phyloP scores from a whole-genome alignment of 2,888 invertebrate genomes.

The Neoscelio sp. region DNA sequence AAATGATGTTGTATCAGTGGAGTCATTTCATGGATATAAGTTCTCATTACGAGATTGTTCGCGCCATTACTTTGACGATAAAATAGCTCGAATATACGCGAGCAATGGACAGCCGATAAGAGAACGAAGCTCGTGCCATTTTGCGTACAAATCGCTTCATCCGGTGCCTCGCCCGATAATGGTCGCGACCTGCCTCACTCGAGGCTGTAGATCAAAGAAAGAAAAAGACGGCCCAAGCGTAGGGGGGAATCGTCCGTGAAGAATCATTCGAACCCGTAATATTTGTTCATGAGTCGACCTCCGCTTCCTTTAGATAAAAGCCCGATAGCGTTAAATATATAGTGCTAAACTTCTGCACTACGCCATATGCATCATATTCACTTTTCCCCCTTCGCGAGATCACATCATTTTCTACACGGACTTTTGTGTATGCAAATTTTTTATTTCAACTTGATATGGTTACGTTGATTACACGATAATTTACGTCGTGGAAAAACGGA shows the following conservation, averaged over 20 bases:
- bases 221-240: conserved; percentile 10
- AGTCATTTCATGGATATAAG: conserved; percentile 64
- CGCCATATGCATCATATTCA: conserved; percentile 41
- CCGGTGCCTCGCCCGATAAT: conserved; percentile 62
- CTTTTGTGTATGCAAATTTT: conserved; percentile 2
- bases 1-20: conserved; percentile 53
- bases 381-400: conserved; percentile 10
- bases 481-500: neutral
- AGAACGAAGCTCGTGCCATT: conserved; percentile 65
- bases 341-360: conserved; percentile 54
- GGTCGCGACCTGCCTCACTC: conserved; percentile 45
- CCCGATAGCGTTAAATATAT: conserved; percentile 55
- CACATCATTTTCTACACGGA: conserved; percentile 8
- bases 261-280: conserved; percentile 52
- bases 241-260: conserved; percentile 21
- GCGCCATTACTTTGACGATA: conserved; percentile 62
- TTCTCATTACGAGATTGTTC: conserved; percentile 66
- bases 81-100: conserved; percentile 54
- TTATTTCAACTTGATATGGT: conserved; percentile 26
- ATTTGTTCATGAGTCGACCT: conserved; percentile 54
- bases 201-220: conserved; percentile 46
- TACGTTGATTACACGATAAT: conserved; percentile 3
- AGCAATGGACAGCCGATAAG: conserved; percentile 63
- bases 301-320: conserved; percentile 41
- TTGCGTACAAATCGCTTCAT: conserved; percentile 67